Evolutionary conservation across 2,888 invertebrate genomes (phyloP).

Genomic region (Melangyna quadrimaculata): DNA sequence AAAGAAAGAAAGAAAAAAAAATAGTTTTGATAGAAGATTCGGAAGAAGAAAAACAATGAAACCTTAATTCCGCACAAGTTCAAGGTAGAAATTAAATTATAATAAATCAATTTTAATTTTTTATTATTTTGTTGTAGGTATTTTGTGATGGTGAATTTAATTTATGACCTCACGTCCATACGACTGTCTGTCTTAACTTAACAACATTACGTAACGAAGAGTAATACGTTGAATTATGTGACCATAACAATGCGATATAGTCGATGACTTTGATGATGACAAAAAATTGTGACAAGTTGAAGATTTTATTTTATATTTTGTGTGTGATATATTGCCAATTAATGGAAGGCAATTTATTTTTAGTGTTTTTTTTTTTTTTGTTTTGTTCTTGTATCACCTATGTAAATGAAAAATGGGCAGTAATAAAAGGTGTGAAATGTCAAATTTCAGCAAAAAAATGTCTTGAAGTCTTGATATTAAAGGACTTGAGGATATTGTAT

Average conservation of each 20-base stretch:
- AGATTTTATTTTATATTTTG: background rate
- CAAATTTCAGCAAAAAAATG: no score
- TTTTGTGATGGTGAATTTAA: background rate
- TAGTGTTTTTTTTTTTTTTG: background rate
- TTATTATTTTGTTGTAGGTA: background rate
- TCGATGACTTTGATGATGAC: background rate
- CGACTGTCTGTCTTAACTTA: background rate
- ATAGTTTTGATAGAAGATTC: background rate
- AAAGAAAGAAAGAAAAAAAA: background rate
- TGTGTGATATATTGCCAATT: background rate
- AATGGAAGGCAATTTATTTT: background rate
- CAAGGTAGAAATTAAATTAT: conserved; percentile 53
- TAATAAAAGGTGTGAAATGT: no score
- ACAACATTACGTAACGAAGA: background rate
- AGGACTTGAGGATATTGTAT: no score
- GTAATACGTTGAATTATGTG: background rate
- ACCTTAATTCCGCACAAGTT: conserved; percentile 34
- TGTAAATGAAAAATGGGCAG: background rate
- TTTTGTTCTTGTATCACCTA: background rate
- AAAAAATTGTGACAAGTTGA: conserved; percentile 7
- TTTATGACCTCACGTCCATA: conserved; percentile 18
- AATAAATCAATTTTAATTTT: conserved; percentile 39
- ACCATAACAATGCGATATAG: background rate
- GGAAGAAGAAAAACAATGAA: conserved; percentile 10
- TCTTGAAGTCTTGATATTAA: no score